phyloP scores from a whole-genome alignment of 1,140 invertebrate species.

The Aphelenchoides fujianensis region DNA sequence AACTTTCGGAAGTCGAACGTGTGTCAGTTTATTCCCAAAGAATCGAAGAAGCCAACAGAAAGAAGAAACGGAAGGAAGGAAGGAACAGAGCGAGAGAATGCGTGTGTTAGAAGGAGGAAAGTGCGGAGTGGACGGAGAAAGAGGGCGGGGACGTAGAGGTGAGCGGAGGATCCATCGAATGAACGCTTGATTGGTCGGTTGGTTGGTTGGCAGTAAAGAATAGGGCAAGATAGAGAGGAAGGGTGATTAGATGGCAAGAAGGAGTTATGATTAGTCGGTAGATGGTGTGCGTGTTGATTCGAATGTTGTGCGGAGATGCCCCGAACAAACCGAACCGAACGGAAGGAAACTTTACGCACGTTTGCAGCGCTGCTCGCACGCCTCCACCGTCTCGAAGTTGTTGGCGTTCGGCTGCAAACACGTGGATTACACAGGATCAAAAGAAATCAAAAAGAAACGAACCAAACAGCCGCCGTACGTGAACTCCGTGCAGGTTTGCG shows the following conservation, averaged over 20 bases:
- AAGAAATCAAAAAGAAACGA: slow-evolving; percentile 68
- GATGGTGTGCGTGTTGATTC: background rate
- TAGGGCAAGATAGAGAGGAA: background rate
- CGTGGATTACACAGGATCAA: too few species aligned
- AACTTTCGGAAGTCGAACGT: background rate
- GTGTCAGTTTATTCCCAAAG: background rate
- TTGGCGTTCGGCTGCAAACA: slow-evolving; percentile 71
- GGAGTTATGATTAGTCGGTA: background rate
- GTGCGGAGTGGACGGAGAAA: background rate
- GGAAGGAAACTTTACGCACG: slow-evolving; percentile 65
- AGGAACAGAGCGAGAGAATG: background rate
- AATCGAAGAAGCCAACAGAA: slow-evolving; percentile 1
- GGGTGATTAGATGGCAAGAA: background rate
- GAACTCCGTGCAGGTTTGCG: slow-evolving; percentile 72
- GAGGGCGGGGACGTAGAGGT: background rate
- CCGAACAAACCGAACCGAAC: background rate
- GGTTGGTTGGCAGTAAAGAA: background rate
- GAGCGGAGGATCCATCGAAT: background rate
- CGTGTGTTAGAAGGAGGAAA: background rate
- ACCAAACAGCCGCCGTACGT: slow-evolving; percentile 53
- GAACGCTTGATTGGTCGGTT: too few species aligned
- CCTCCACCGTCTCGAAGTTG: slow-evolving; percentile 67
- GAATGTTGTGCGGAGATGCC: background rate
- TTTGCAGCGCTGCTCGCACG: slow-evolving; percentile 45
- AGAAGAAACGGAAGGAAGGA: background rate